Evolutionary conservation across 1,140 invertebrate genomes (phyloP).

Genomic region (Drosophila kurseongensis): DNA sequence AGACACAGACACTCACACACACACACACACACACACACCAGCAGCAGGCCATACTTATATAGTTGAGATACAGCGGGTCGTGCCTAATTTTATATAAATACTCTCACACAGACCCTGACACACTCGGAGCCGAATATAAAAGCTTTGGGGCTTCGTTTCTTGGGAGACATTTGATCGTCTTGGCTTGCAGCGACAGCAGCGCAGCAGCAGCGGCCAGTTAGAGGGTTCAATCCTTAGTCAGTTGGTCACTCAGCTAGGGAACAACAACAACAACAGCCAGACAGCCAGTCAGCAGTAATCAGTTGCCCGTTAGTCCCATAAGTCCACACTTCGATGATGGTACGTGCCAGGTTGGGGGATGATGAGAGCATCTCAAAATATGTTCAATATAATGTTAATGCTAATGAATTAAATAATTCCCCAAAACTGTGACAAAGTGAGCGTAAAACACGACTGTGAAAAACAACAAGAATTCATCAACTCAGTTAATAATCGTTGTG

Average conservation of each 20-base stretch:
- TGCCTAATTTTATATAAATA: conserved; percentile 69
- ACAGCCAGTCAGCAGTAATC: conserved; percentile 6
- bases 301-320: conserved; percentile 5
- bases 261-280: conserved; percentile 37
- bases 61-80: conserved; percentile 53
- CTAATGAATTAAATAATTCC: conserved; percentile 10
- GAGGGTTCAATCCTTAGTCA: conserved; percentile 45
- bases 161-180: conserved; percentile 84
- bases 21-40: conserved; percentile 6
- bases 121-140: conserved; percentile 76
- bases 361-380: background rate
- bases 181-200: conserved; percentile 71
- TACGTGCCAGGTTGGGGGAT: conserved; percentile 22
- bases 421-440: conserved; percentile 32
- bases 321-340: conserved; percentile 23
- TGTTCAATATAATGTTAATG: conserved; percentile 5
- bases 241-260: conserved; percentile 54
- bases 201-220: conserved; percentile 53
- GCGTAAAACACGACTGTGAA: conserved; percentile 2
- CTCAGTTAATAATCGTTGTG: conserved; percentile 2
- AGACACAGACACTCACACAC: conserved; percentile 26
- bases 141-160: conserved; percentile 76
- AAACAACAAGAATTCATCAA: conserved; percentile 1
- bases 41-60: conserved; percentile 49
- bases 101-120: conserved; percentile 39